phyloP scores from a whole-genome alignment of 2,797 vertebrate species.

The Euphonia xanthogaster region DNA sequence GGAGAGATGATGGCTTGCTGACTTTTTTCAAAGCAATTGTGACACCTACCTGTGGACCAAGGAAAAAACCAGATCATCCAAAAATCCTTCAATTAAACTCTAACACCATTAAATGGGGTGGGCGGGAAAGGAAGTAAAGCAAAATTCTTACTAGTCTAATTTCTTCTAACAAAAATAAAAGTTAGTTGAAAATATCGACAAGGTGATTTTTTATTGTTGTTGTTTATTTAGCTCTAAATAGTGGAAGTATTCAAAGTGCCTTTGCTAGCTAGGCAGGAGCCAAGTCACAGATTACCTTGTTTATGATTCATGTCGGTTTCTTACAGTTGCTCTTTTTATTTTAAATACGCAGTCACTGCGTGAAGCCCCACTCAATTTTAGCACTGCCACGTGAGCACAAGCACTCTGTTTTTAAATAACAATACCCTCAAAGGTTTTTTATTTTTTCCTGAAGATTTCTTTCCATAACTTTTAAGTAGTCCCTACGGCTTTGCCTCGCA shows the following conservation, averaged over 20 bases:
- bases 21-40: slow-evolving; percentile 97
- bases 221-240: neutral
- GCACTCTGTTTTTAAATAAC: neutral
- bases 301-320: neutral
- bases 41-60: slow-evolving; percentile 97
- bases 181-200: neutral
- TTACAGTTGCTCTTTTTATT: neutral
- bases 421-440: neutral
- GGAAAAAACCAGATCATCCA: slow-evolving; percentile 84
- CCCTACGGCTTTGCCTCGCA: neutral
- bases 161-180: neutral
- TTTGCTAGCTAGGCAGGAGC: neutral
- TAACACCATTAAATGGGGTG: neutral
- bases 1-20: slow-evolving; percentile 85
- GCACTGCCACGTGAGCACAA: neutral
- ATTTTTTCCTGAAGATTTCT: neutral
- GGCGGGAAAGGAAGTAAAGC: neutral
- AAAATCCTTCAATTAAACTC: slow-evolving; percentile 63
- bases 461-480: neutral
- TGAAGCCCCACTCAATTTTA: neutral
- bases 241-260: neutral
- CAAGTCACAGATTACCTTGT: neutral
- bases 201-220: neutral
- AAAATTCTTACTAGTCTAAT: neutral
- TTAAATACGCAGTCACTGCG: neutral